These are phyloP conservation scores for Phymastichus coffea DNA, from an alignment of 1,140 invertebrate genomes.

Conservation along the genomic window DNA sequence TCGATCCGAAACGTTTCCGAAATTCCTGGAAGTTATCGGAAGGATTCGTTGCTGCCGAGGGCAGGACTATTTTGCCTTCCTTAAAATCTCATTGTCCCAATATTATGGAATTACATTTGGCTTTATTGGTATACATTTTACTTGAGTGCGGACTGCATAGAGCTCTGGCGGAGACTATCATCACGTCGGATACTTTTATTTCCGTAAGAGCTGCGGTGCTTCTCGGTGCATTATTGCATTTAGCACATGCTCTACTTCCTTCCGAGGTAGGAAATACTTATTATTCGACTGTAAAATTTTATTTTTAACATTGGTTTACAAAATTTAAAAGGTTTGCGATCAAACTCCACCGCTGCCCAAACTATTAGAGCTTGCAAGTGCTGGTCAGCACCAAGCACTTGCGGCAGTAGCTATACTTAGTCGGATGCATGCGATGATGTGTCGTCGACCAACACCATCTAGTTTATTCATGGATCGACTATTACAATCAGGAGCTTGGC, in stretches of 20 bases:
- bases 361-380: slow-evolving; percentile 76
- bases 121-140: slow-evolving; percentile 85
- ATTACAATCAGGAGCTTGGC: slow-evolving; percentile 56
- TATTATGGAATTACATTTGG: slow-evolving; percentile 85
- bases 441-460: slow-evolving; percentile 72
- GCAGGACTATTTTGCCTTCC: slow-evolving; percentile 77
- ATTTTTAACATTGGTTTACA: too few relatives aligned
- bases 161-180: slow-evolving; percentile 88
- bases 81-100: slow-evolving; percentile 82
- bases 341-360: slow-evolving; percentile 79
- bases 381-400: slow-evolving; percentile 73
- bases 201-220: slow-evolving; percentile 88
- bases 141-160: slow-evolving; percentile 82
- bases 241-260: slow-evolving; percentile 81
- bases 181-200: slow-evolving; percentile 83
- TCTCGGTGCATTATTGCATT: slow-evolving; percentile 81
- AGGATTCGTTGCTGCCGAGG: slow-evolving; percentile 91
- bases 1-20: slow-evolving; percentile 75
- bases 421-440: slow-evolving; percentile 76
- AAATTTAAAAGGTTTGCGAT: slow-evolving; percentile 57
- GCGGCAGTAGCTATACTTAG: slow-evolving; percentile 78
- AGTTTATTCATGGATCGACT: slow-evolving; percentile 84
- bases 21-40: slow-evolving; percentile 86
- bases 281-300: not conserved
- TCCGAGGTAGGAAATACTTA: slow-evolving; percentile 63